Evolutionary conservation across 1,140 invertebrate genomes (phyloP).

Genomic region (Listronotus oregonensis): DNA sequence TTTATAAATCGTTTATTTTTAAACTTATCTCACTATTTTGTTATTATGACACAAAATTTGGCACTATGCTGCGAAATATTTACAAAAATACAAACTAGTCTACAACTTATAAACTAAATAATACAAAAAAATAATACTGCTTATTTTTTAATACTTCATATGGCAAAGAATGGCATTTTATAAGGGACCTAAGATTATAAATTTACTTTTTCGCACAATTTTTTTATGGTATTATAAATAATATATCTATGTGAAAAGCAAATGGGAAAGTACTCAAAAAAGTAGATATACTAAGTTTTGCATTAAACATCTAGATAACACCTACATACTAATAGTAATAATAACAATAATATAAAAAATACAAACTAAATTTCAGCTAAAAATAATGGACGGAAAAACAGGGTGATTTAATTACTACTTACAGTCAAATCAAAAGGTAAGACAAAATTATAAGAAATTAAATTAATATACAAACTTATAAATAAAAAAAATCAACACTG

Average conservation of each 20-base stretch:
- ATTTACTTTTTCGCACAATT: no score
- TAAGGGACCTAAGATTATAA: no score
- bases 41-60: constrained; percentile 24
- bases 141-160: constrained; percentile 1
- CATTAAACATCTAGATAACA: constrained; percentile 25
- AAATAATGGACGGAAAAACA: no score
- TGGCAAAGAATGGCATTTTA: constrained; percentile 13
- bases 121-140: constrained; percentile 13
- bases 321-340: constrained; percentile 11
- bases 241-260: no score
- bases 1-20: constrained; percentile 7
- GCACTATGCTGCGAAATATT: constrained; percentile 30
- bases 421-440: no score
- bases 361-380: background rate
- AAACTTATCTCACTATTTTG: constrained; percentile 23
- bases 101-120: constrained; percentile 5
- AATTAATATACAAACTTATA: no score
- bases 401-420: no score
- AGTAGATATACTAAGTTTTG: background rate
- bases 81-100: constrained; percentile 13
- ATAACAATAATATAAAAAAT: background rate
- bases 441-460: no score
- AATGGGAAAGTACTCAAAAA: background rate
- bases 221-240: no score
- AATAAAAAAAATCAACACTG: no score